These are phyloP conservation scores for Cantharis rustica DNA, from an alignment of 2,888 invertebrate species.

Conservation along the genomic window DNA sequence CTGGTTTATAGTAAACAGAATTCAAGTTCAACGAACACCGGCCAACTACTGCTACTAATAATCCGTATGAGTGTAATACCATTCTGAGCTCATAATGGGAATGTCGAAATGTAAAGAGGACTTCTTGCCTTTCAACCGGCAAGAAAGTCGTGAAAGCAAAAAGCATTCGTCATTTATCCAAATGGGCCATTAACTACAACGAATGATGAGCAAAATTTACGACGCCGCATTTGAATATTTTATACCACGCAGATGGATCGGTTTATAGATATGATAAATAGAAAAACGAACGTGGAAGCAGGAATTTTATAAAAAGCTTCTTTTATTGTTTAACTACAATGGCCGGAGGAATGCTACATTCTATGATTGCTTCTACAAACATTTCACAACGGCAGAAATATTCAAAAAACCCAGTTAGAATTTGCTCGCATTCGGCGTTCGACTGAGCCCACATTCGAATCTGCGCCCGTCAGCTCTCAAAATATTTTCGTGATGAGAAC, in stretches of 20 bases:
- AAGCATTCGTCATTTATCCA: constrained; percentile 25
- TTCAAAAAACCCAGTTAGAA: background rate
- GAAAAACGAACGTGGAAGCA: constrained; percentile 7
- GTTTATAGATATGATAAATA: constrained; percentile 29
- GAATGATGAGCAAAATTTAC: constrained; percentile 32
- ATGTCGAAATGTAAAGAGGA: constrained; percentile 16
- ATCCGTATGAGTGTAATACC: constrained; percentile 13
- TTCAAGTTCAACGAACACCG: constrained; percentile 17
- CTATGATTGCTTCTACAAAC: background rate
- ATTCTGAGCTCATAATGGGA: constrained; percentile 13
- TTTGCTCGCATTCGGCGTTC: background rate
- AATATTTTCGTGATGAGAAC: background rate
- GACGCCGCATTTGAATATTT: constrained; percentile 17
- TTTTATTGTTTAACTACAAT: background rate
- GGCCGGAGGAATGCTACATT: background rate
- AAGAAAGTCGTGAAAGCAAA: constrained; percentile 17
- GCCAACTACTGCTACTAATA: constrained; percentile 11
- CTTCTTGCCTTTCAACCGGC: constrained; percentile 11
- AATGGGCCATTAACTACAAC: constrained; percentile 28
- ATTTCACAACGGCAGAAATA: background rate
- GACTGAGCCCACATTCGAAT: background rate
- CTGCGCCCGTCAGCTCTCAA: background rate
- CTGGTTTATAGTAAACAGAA: constrained; percentile 2
- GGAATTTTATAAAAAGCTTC: background rate
- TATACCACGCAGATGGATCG: constrained; percentile 21